A percentile compares a stretch with the other conserved stretches of the same genome.
These are phyloP conservation scores for Sparidentex hasta DNA, from an alignment of 2,797 vertebrate genomes.

Conservation along the genomic window DNA sequence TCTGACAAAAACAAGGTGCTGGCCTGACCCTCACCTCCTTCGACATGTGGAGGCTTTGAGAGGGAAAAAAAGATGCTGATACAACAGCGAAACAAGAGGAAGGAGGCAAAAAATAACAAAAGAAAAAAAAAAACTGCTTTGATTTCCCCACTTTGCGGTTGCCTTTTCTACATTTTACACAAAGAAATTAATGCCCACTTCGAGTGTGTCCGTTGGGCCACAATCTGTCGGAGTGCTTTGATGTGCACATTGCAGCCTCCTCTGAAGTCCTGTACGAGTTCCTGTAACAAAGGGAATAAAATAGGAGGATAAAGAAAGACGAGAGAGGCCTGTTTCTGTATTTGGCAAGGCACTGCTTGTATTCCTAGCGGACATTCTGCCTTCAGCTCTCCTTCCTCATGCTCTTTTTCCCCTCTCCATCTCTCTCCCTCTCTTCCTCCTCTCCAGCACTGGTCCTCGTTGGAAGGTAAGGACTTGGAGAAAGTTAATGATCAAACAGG, in stretches of 20 bases:
- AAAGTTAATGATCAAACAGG: constrained; percentile 82
- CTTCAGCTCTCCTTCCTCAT: constrained; percentile 74
- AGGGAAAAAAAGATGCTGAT: constrained; percentile 56
- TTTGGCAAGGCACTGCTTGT: constrained; percentile 80
- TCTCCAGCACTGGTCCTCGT: constrained; percentile 50
- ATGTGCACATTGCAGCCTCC: constrained; percentile 80
- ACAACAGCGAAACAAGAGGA: constrained; percentile 61
- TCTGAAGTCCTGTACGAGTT: constrained; percentile 82
- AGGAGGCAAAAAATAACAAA: constrained; percentile 64
- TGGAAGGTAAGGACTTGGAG: constrained; percentile 63
- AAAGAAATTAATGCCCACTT: constrained; percentile 84
- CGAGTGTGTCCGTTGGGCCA: constrained; percentile 81
- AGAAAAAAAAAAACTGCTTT: constrained; percentile 59
- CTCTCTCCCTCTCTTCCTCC: constrained; percentile 41
- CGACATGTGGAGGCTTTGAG: constrained; percentile 66
- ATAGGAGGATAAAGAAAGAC: constrained; percentile 79
- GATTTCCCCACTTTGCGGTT: constrained; percentile 67
- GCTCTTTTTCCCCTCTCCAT: constrained; percentile 55
- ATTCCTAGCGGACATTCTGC: constrained; percentile 82
- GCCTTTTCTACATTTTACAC: constrained; percentile 78
- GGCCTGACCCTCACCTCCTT: constrained; percentile 70
- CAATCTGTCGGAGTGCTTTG: constrained; percentile 81
- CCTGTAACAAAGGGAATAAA: constrained; percentile 85
- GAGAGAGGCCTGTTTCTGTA: constrained; percentile 79
- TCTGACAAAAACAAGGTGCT: constrained; percentile 77